Conservation (phyloP, 2,888 invertebrate species). For the Tubiluchus corallicola region DNA sequence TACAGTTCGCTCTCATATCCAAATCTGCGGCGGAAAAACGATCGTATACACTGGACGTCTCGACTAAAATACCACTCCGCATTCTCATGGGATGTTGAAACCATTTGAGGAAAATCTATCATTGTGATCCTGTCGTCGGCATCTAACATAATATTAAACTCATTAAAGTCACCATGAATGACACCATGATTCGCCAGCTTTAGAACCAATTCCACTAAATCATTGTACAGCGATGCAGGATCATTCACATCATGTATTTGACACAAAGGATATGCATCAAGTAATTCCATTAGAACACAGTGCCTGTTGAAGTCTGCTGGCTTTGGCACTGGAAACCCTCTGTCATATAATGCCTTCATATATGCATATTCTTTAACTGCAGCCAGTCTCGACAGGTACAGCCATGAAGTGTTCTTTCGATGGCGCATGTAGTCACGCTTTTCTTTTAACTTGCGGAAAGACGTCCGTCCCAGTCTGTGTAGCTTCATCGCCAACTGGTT, state of each 20-base stretch:
- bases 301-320: slow-evolving; percentile 84
- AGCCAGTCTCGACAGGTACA: slow-evolving; percentile 85
- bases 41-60: slow-evolving; percentile 76
- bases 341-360: slow-evolving; percentile 75
- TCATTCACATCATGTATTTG: slow-evolving; percentile 44
- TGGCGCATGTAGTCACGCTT: slow-evolving; percentile 93
- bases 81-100: slow-evolving; percentile 77
- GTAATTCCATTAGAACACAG: slow-evolving; percentile 86
- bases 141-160: slow-evolving; percentile 76
- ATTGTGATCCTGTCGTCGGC: slow-evolving; percentile 55
- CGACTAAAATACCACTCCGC: slow-evolving; percentile 81
- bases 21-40: slow-evolving; percentile 76
- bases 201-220: slow-evolving; percentile 80
- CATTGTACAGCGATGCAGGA: slow-evolving; percentile 62
- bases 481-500: slow-evolving; percentile 71
- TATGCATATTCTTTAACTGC: slow-evolving; percentile 95
- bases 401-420: slow-evolving; percentile 73
- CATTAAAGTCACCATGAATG: slow-evolving; percentile 97
- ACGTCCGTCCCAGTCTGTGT: slow-evolving; percentile 81
- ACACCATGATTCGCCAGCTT: slow-evolving; percentile 80
- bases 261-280: too few species aligned
- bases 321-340: slow-evolving; percentile 82
- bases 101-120: slow-evolving; percentile 99
- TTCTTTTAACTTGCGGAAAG: slow-evolving; percentile 82
- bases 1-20: slow-evolving; percentile 70